A percentile compares a stretch with the other conserved stretches of the same genome.
Conservation (phyloP, 2,113 vertebrate genomes). For the Tapirus terrestris region DNA sequence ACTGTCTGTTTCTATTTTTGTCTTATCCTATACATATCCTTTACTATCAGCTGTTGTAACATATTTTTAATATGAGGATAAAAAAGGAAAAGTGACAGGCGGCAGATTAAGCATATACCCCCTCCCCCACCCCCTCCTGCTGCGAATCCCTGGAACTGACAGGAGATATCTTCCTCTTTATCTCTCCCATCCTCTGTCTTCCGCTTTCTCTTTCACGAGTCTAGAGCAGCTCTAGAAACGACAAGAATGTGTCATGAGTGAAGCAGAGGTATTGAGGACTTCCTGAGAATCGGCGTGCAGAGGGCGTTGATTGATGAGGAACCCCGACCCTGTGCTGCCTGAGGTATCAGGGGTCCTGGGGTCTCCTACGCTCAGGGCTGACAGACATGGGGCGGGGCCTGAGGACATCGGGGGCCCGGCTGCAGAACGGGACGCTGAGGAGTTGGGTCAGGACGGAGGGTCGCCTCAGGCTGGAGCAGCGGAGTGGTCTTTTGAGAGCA, state of each 20-base stretch:
- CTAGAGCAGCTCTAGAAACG: background rate
- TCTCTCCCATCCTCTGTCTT: background rate
- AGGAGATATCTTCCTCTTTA: background rate
- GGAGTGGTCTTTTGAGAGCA: background rate
- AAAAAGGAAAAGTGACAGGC: conserved; percentile 53
- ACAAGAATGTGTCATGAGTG: no score
- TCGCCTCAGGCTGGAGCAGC: background rate
- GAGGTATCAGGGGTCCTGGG: background rate
- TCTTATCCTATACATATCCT: background rate
- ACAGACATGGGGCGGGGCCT: no score
- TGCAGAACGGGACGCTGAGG: background rate
- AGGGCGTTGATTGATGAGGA: background rate
- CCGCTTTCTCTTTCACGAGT: background rate
- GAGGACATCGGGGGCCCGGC: background rate
- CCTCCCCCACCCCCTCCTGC: background rate
- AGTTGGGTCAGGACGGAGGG: background rate
- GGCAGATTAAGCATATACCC: background rate
- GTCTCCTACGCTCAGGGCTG: background rate
- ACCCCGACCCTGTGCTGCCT: fast-evolving
- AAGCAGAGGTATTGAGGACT: background rate
- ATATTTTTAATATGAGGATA: conserved; percentile 48
- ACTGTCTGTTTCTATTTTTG: background rate
- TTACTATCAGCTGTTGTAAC: conserved; percentile 32
- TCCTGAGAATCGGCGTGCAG: background rate
- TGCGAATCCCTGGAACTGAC: background rate